These are phyloP conservation scores for Lophius piscatorius DNA, from an alignment of 2,113 vertebrate genomes.

Conservation along the genomic window DNA sequence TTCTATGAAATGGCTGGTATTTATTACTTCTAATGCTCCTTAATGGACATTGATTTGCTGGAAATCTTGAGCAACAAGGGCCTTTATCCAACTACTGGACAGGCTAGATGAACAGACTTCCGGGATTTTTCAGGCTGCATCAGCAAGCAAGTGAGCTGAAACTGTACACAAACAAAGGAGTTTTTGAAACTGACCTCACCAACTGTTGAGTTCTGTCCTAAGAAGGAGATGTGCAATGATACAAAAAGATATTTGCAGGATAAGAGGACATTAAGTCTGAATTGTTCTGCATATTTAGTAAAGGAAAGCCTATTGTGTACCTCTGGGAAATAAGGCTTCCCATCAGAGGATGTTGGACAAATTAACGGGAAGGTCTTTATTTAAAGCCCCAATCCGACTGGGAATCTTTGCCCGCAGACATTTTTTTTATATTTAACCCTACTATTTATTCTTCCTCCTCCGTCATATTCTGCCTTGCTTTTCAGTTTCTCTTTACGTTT, in stretches of 20 bases:
- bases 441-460: background rate
- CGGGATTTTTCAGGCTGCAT: constrained; percentile 25
- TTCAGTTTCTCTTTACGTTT: background rate
- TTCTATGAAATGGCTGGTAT: background rate
- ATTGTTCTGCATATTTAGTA: constrained; percentile 34
- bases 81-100: constrained; percentile 22
- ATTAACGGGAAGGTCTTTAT: constrained; percentile 47
- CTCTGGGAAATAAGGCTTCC: constrained; percentile 29
- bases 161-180: constrained; percentile 40
- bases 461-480: constrained; percentile 8
- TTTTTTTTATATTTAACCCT: constrained; percentile 15
- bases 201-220: constrained; percentile 4
- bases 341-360: constrained; percentile 47
- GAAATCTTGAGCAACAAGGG: constrained; percentile 25
- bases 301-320: constrained; percentile 31
- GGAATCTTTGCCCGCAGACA: constrained; percentile 29
- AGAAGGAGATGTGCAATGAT: constrained; percentile 14
- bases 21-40: constrained; percentile 11
- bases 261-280: constrained; percentile 34
- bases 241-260: constrained; percentile 38
- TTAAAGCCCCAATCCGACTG: constrained; percentile 26
- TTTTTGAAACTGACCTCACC: constrained; percentile 23
- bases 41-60: constrained; percentile 46
- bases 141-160: constrained; percentile 42
- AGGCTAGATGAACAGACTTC: constrained; percentile 31